Percentiles rank a stretch among this genome's conserved stretches.
Evolutionary conservation across 2,113 vertebrate genomes (phyloP).

Genomic region (Gallinago undulata): DNA sequence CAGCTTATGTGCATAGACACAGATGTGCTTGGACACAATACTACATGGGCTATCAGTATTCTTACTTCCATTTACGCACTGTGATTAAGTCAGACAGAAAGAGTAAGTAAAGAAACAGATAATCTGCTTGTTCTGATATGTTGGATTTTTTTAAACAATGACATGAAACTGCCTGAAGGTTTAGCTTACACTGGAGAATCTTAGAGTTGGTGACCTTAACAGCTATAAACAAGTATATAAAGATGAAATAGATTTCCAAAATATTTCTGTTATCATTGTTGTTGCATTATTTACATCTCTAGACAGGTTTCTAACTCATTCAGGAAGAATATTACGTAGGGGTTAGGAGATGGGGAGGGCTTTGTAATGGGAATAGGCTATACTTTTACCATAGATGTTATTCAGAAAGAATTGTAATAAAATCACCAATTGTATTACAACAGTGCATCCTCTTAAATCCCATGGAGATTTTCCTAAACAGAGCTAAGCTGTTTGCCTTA

Average conservation of each 20-base stretch:
- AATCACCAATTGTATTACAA: constrained; percentile 64
- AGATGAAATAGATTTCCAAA: background rate
- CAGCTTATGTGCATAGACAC: accelerated
- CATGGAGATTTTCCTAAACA: constrained; percentile 74
- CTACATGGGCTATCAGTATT: background rate
- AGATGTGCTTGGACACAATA: background rate
- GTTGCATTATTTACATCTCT: background rate
- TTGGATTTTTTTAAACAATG: background rate
- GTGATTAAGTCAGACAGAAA: background rate
- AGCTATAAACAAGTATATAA: background rate
- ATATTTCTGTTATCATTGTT: background rate
- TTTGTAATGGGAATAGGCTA: background rate
- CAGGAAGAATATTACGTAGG: background rate
- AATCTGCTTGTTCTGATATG: background rate
- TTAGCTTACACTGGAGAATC: background rate
- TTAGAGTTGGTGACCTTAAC: background rate
- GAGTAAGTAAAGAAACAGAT: background rate
- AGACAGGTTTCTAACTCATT: background rate
- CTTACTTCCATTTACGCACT: background rate
- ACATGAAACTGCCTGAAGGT: background rate
- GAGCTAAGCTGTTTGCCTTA: constrained; percentile 49
- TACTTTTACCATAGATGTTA: constrained; percentile 36
- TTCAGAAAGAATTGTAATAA: constrained; percentile 68
- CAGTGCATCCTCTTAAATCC: constrained; percentile 54
- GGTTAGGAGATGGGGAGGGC: background rate